Evolutionary conservation across 2,888 invertebrate species (phyloP).

Genomic region (Polietes domitor): DNA sequence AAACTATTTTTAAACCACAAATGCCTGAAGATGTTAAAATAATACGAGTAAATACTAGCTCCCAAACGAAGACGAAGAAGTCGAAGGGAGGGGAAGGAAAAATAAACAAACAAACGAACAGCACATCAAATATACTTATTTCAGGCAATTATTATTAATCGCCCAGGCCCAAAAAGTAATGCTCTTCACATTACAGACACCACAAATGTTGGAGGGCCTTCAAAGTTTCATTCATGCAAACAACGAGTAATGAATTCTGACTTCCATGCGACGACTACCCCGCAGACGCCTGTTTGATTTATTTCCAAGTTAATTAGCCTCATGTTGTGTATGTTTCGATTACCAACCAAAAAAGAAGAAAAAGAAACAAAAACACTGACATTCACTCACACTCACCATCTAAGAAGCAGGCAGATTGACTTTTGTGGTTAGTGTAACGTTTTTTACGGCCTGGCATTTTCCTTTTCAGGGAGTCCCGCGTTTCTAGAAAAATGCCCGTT

Average conservation of each 20-base stretch:
- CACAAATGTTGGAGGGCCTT: not conserved
- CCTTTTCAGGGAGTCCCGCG: not conserved
- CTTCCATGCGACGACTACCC: not conserved
- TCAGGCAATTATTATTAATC: constrained; percentile 26
- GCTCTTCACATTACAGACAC: not conserved
- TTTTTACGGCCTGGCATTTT: constrained; percentile 3
- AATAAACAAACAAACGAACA: constrained; percentile 11
- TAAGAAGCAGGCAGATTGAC: not conserved
- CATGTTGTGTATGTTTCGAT: constrained; percentile 1
- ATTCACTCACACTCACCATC: too few species aligned
- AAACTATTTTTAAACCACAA: constrained; percentile 35
- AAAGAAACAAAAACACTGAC: not conserved
- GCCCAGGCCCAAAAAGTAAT: not conserved
- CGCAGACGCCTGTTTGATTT: constrained; percentile 14
- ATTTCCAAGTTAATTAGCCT: constrained; percentile 25
- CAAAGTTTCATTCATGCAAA: constrained; percentile 5
- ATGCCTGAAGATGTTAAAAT: constrained; percentile 30
- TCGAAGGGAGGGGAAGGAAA: too few species aligned
- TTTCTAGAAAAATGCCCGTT: not conserved
- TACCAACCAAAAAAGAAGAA: not conserved
- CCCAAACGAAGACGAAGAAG: not conserved
- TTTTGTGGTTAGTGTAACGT: not conserved
- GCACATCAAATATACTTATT: constrained; percentile 6
- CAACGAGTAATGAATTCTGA: constrained; percentile 15
- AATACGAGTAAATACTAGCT: not conserved